Percentiles rank a stretch among this genome's conserved stretches.
Evolutionary conservation across 2,888 invertebrate genomes (phyloP).

Genomic region (Xestobium rufovillosum): DNA sequence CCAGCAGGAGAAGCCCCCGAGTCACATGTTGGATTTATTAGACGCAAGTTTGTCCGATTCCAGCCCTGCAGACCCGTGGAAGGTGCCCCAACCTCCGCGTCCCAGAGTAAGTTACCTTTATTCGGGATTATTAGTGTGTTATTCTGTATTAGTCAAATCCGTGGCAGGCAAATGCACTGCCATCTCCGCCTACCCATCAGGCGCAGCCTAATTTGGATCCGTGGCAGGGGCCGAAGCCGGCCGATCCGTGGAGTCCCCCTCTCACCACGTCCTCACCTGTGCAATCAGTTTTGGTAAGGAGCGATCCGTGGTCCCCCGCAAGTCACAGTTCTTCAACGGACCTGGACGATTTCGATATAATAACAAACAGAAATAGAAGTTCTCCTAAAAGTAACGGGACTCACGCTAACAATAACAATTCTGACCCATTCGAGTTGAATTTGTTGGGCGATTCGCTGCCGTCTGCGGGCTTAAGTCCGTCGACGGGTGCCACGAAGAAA

Average conservation of each 20-base stretch:
- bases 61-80: conserved; percentile 67
- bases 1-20: conserved; percentile 42
- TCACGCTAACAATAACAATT: conserved; percentile 35
- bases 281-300: no score
- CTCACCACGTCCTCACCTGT: conserved; percentile 14
- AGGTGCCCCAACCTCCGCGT: conserved; percentile 47
- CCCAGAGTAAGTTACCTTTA: conserved; percentile 57
- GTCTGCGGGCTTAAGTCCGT: conserved; percentile 36
- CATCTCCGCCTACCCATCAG: conserved; percentile 26
- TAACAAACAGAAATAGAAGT: conserved; percentile 61
- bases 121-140: neutral
- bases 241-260: conserved; percentile 28
- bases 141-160: conserved; percentile 47
- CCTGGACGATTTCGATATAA: conserved; percentile 81
- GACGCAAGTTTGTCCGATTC: conserved; percentile 52
- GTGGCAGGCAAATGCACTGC: conserved; percentile 52
- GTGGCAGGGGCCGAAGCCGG: conserved; percentile 43
- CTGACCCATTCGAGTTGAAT: conserved; percentile 66
- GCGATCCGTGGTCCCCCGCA: conserved; percentile 49
- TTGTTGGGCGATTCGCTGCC: conserved; percentile 50
- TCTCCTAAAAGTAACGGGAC: neutral
- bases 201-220: conserved; percentile 47
- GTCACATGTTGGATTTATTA: conserved; percentile 74
- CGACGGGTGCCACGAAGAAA: conserved; percentile 63
- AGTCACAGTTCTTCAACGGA: conserved; percentile 53